Base-by-base conservation (phyloP, 2,797 vertebrate species). In the Galago senegalensis region DNA sequence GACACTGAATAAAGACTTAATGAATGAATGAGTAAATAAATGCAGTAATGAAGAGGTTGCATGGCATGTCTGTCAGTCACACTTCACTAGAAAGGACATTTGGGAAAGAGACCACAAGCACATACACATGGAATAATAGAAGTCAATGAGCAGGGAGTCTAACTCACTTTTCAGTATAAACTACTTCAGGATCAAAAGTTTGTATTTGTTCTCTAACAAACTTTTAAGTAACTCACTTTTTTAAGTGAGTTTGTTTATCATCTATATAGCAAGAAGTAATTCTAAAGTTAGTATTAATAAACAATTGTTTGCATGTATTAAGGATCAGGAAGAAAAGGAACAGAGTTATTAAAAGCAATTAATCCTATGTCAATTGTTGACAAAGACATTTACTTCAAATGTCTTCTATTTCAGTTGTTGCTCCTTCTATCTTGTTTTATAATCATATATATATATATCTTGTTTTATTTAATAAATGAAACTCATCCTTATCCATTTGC, bases 151-250 rank as follows among this genome's bases (percentile, higher is more conserved):
- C 31, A 83, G 53, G 27, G 1, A 37, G n/a, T 73, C 31, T 89
- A 69, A 77, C 29, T 86, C 77, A 75, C 58, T 95, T 95, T 84
- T 94, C 61, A 95, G 17, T 84, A 53, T 75, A 83, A 94, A 92
- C 58, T 70, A 37, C 43, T 81, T 93, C 27, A 60, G 2, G 60
- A 76, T 94, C 77, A 77, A 86, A 95, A 88, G 43, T 25, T 25
- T 92, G 21, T 86, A 76, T 29, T 76, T 67, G 77, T 81, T 95
- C 65, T 34, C 34, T 34, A 34, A 34, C 34, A 34, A 34, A 34
- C 34, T 34, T 34, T 34, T 34, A 34, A 34, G 34, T 34, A 34
- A 34, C 34, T 34, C 34, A 34, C 34, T 34, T 34, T 34, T 34
- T 12, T 77, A 93, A 88, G 14, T 49, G 43, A 94, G 23, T 31